Percentiles rank a stretch among this genome's conserved stretches.
These are phyloP conservation scores for Drosophila prostipennis DNA, from an alignment of 2,888 invertebrate species.

Conservation along the genomic window DNA sequence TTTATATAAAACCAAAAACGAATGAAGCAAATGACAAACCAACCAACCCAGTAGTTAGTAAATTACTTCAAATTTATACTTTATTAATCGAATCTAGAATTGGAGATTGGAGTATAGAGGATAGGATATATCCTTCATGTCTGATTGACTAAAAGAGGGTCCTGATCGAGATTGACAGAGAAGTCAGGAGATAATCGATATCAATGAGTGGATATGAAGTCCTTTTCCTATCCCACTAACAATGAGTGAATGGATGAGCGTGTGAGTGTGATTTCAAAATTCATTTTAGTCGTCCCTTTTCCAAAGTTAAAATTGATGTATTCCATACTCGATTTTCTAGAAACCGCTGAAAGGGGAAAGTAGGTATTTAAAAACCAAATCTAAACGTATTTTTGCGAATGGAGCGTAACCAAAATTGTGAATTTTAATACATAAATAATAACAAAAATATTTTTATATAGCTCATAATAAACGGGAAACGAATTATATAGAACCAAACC, in stretches of 20 bases:
- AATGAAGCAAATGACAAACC: constrained; percentile 31
- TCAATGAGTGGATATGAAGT: constrained; percentile 4
- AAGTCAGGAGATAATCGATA: constrained; percentile 23
- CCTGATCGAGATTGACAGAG: constrained; percentile 14
- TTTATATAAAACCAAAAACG: constrained; percentile 16
- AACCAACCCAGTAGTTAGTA: constrained; percentile 70
- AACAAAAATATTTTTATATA: constrained; percentile 73
- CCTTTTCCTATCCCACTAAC: constrained; percentile 6
- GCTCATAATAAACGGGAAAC: constrained; percentile 51
- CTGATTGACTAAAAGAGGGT: background rate
- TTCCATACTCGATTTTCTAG: constrained; percentile 61
- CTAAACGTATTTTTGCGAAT: constrained; percentile 65
- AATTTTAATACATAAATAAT: constrained; percentile 70
- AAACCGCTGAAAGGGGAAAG: constrained; percentile 47
- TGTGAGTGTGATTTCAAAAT: constrained; percentile 17
- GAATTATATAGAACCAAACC: constrained; percentile 42
- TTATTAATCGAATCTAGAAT: constrained; percentile 47
- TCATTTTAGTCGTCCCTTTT: constrained; percentile 47
- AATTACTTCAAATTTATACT: constrained; percentile 73
- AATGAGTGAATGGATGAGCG: constrained; percentile 17
- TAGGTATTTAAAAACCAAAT: constrained; percentile 19
- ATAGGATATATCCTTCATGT: constrained; percentile 1
- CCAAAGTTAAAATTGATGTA: constrained; percentile 43
- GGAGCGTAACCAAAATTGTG: constrained; percentile 65
- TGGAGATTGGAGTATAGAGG: constrained; percentile 5